A percentile compares a stretch with the other conserved stretches of the same genome.
Evolutionary conservation across 2,888 invertebrate genomes (phyloP).

Genomic region (Eupithecia pulchellata): DNA sequence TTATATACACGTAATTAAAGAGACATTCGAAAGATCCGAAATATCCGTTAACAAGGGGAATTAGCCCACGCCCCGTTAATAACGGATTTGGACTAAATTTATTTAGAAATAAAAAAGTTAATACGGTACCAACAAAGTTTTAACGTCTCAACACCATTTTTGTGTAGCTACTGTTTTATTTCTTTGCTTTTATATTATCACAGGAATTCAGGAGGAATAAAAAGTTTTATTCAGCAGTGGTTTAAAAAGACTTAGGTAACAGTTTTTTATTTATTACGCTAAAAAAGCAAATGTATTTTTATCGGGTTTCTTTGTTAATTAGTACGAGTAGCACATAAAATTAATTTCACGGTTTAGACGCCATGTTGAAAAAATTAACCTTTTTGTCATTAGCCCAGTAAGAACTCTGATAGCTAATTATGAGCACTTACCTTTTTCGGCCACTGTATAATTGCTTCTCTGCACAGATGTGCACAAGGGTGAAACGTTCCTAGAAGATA

Average conservation of each 20-base stretch:
- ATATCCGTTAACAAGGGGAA: conserved; percentile 64
- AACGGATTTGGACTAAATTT: conserved; percentile 55
- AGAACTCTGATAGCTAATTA: conserved; percentile 10
- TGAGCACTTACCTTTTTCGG: neutral
- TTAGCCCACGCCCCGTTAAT: conserved; percentile 59
- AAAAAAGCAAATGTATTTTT: conserved; percentile 34
- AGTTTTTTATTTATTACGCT: conserved; percentile 1
- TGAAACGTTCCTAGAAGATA: neutral
- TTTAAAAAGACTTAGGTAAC: neutral
- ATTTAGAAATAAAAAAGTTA: neutral
- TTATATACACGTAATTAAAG: conserved; percentile 78
- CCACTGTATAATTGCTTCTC: neutral
- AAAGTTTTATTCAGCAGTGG: neutral
- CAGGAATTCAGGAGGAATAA: neutral
- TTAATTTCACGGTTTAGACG: conserved; percentile 48
- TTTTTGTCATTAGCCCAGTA: conserved; percentile 27
- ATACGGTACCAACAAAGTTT: neutral
- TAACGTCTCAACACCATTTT: neutral
- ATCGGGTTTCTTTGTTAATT: conserved; percentile 63
- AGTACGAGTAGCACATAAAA: conserved; percentile 63
- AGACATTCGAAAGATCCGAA: conserved; percentile 69
- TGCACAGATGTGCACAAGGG: neutral
- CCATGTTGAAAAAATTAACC: conserved; percentile 34
- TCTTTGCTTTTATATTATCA: neutral
- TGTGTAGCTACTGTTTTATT: neutral